Percentiles rank a stretch among this genome's conserved stretches.
Conservation (phyloP, 2,113 vertebrate species). For the Mirza zaza region DNA sequence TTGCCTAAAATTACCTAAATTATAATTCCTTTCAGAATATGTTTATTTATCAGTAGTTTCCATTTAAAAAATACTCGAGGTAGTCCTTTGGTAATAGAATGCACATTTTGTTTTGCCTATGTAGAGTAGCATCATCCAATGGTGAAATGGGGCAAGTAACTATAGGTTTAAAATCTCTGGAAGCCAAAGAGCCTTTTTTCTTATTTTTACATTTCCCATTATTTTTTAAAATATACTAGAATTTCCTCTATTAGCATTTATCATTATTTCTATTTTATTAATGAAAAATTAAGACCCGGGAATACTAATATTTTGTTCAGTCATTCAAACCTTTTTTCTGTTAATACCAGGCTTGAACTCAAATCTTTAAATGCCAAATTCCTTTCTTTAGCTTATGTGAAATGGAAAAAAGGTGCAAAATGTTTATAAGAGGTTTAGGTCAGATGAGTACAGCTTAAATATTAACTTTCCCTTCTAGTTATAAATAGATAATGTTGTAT, state of each 20-base stretch:
- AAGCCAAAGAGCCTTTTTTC: neutral
- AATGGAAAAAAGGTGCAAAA: neutral
- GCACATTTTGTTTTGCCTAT: neutral
- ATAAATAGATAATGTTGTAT: constrained; percentile 4
- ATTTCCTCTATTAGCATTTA: neutral
- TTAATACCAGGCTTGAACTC: neutral
- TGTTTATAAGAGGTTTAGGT: neutral
- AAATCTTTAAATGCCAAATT: neutral
- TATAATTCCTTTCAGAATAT: neutral
- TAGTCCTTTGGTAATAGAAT: neutral
- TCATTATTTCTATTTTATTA: neutral
- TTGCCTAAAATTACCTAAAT: neutral
- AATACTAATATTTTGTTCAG: neutral
- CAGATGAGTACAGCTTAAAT: neutral
- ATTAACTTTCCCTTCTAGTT: neutral
- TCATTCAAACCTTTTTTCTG: neutral
- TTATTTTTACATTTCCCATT: neutral
- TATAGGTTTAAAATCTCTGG: neutral
- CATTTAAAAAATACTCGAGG: neutral
- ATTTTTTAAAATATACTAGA: neutral
- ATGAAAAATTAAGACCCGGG: neutral
- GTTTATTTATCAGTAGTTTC: neutral
- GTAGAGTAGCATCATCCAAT: neutral
- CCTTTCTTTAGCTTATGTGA: neutral
- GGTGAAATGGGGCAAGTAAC: neutral